A percentile compares a stretch with the other conserved stretches of the same genome.
These are phyloP conservation scores for Macrochelys suwanniensis DNA, from an alignment of 2,797 vertebrate genomes.

Conservation along the genomic window DNA sequence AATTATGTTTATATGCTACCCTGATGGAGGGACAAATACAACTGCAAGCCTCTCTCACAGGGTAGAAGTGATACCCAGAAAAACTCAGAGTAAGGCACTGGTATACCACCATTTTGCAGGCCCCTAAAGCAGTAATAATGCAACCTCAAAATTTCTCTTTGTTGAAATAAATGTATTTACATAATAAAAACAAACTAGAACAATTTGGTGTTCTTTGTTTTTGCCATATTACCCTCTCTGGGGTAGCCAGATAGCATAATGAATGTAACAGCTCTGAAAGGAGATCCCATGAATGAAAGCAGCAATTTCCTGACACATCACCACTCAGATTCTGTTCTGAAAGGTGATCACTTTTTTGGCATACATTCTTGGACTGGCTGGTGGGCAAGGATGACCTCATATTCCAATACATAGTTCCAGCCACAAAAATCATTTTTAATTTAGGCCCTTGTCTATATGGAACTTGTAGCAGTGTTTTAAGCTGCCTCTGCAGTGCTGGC, in stretches of 20 bases:
- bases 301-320: slow-evolving; percentile 6
- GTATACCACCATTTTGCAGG: neutral
- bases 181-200: slow-evolving; percentile 8
- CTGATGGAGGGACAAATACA: neutral
- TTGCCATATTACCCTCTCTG: neutral
- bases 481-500: slow-evolving; percentile 31
- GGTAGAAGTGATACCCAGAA: neutral
- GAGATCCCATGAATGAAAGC: neutral
- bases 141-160: neutral
- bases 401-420: neutral
- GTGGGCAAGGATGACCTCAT: slow-evolving; percentile 26
- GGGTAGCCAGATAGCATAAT: neutral
- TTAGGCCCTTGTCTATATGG: slow-evolving; percentile 6
- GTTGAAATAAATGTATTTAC: slow-evolving; percentile 40
- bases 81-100: neutral
- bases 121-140: neutral
- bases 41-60: neutral
- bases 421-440: slow-evolving; percentile 40
- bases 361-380: neutral
- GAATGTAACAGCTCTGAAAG: neutral
- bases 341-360: slow-evolving; percentile 43
- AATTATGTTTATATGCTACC: neutral
- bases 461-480: neutral
- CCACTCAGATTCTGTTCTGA: slow-evolving; percentile 10
- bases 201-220: neutral